Evolutionary conservation across 2,113 vertebrate genomes (phyloP), one percentile per base, ranked within the genome.

Genomic region (Apteryx mantelli): DNA sequence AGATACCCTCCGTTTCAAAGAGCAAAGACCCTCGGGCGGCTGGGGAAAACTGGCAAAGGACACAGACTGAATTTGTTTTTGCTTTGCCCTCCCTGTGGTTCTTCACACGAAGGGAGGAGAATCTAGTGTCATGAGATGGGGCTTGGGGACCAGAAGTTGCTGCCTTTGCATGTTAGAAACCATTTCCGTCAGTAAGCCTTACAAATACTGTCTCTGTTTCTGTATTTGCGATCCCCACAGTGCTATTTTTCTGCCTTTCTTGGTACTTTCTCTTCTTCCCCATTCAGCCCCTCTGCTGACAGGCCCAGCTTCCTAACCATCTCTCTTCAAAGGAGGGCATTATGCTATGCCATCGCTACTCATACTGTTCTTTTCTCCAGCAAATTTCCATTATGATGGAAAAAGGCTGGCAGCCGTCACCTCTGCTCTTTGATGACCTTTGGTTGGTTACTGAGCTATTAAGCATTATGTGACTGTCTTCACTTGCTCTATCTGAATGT

Each of bases 161-260:
- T 93, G 80, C 55, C 86, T 82, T 70, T 85, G 76, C 79, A 20
- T 56, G 82, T 83, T 71, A 68, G 88, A 88, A 92, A 86, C 77
- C 69, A 77, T 96, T 95, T 96, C 95, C 76, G 3, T 69, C 64
- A 36, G 81, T 76, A 34, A 91, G 83, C 78, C 83, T 84, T 44
- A 70, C 64, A 73, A 89, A 82, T 50, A 5, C 80, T 56, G 68
- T 81, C 91, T 93, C 70, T 77, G 80, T 78, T 53, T 79, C 36
- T 75, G 65, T 34, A 38, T 71, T 91, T 88, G 85, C 82, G 84
- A 93, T 85, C 73, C 92, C 91, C 76, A 70, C 73, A 25, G 94
- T 93, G 95, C 89, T 81, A 38, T 88, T 95, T 95, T 91, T 88
- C 95, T 95, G 85, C 64, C 42, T 96, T 95, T 95, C 85, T 85